Evolutionary conservation across 1,140 invertebrate genomes (phyloP).

Genomic region (Drosophila sulfurigaster): DNA sequence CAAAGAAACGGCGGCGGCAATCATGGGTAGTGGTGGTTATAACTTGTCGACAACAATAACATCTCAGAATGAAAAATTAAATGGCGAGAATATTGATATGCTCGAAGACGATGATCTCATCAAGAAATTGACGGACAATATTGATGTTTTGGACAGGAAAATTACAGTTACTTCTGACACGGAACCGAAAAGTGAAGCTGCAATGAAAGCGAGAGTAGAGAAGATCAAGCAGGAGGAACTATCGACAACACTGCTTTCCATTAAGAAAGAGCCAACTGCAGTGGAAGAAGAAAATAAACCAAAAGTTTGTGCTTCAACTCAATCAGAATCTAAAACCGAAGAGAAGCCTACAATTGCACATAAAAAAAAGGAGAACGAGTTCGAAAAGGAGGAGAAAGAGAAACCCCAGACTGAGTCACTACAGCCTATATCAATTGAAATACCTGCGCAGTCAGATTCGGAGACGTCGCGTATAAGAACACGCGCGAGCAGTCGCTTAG

Average conservation of each 20-base stretch:
- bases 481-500: slow-evolving; percentile 89
- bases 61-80: slow-evolving; percentile 55
- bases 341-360: background rate
- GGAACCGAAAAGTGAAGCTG: slow-evolving; percentile 41
- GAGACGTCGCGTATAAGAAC: slow-evolving; percentile 86
- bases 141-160: slow-evolving; percentile 39
- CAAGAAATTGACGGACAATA: slow-evolving; percentile 73
- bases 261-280: slow-evolving; percentile 44
- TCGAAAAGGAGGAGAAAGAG: slow-evolving; percentile 47
- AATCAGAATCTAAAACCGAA: slow-evolving; percentile 14
- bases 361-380: slow-evolving; percentile 22
- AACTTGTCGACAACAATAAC: slow-evolving; percentile 30
- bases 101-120: slow-evolving; percentile 82
- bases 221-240: slow-evolving; percentile 50
- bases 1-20: slow-evolving; percentile 49
- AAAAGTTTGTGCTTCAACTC: background rate
- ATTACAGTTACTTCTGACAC: slow-evolving; percentile 1
- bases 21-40: slow-evolving; percentile 14
- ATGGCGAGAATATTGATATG: slow-evolving; percentile 70
- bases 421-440: slow-evolving; percentile 81
- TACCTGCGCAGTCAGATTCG: slow-evolving; percentile 66
- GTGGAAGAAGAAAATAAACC: slow-evolving; percentile 1
- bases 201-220: slow-evolving; percentile 65
- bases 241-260: slow-evolving; percentile 33
- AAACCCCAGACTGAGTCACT: slow-evolving; percentile 48